Evolutionary conservation across 1,140 invertebrate genomes (phyloP), one percentile per base, ranked within the genome.

Genomic region (Listronotus oregonensis): DNA sequence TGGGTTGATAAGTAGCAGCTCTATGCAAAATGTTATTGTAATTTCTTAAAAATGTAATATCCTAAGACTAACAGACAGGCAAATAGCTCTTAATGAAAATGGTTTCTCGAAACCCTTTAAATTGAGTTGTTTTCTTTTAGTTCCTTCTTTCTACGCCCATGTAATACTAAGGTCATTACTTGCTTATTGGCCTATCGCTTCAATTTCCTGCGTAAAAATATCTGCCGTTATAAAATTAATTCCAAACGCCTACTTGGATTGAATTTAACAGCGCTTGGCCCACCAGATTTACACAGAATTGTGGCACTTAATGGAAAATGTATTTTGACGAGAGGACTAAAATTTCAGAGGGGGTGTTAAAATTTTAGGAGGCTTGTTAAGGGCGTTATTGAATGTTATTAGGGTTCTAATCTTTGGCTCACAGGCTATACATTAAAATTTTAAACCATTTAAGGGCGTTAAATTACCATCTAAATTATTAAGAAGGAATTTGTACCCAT

Each of bases 201-300:
- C 66, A 63, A 67, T 67, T 67, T 67, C 66, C 66, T 46, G 54
- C 15, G 46, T 40, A 44, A 39, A 56, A 63, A 67, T 57, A 51
- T 62, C 46, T 39, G 42, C 7, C 46, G 18, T 67, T 67, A 67
- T 67, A 54, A 67, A 67, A 67, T 67, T 67, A 67, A 67, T 62
- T 63, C 52, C 50, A 27, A 58, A 67, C 66, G 66, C 66, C 66
- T 67, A 67, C 66, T 50, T 27, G 43, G 44, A 50, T 51, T 31
- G 39, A 44, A 62, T 63, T 63, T 58, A 46, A 63, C 50, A 55
- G 40, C 39, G 42, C 31, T 43, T 40, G 27, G 60, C 51, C 43
- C 51, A 63, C 54, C 60, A 47, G 51, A 63, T 63, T 63, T 55
- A 63, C 60, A 49, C 60, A 34, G 54, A 54, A 63, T 63, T 50